Conservation (phyloP, 1,140 invertebrate species). For the Drosophila melanogaster region Release_6_plus_ISO1_MT NT_037436.4:1334001-1334500, state of each 20-base stretch:
- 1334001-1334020: slow-evolving; percentile 91
- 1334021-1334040: slow-evolving; percentile 92
- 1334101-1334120: slow-evolving; percentile 87
- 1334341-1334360: slow-evolving; percentile 69
- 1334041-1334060: slow-evolving; percentile 90
- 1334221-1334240: slow-evolving; percentile 79
- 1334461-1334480: not conserved
- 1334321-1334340: slow-evolving; percentile 63
- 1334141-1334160: slow-evolving; percentile 93
- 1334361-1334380: slow-evolving; percentile 69
- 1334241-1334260: slow-evolving; percentile 78
- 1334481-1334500: too few species aligned
- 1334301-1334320: slow-evolving; percentile 76
- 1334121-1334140: slow-evolving; percentile 92
- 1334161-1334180: slow-evolving; percentile 93
- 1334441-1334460: slow-evolving; percentile 73
- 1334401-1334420: slow-evolving; percentile 58
- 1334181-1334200: slow-evolving; percentile 85
- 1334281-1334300: slow-evolving; percentile 59
- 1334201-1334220: slow-evolving; percentile 71
- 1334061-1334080: slow-evolving; percentile 89
- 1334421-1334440: slow-evolving; percentile 55
- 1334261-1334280: slow-evolving; percentile 64
- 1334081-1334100: slow-evolving; percentile 87
- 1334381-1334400: slow-evolving; percentile 66